A percentile compares a stretch with the other conserved stretches of the same genome.
Conservation (phyloP, 1,140 invertebrate genomes). For the Cydia amplana region DNA sequence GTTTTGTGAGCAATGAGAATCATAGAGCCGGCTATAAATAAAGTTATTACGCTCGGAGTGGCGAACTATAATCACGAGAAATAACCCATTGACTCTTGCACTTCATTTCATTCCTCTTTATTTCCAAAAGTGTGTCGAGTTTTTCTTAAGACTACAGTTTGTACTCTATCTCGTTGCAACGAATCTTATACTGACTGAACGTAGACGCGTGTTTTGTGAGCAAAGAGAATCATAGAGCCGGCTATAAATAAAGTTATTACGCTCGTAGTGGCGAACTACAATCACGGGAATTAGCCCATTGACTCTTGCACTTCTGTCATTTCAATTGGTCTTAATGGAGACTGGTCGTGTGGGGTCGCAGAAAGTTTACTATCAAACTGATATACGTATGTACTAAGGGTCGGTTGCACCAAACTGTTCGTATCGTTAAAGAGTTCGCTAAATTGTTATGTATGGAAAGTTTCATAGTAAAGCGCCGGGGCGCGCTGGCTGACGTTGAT, state of each 20-base stretch:
- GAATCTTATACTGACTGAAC: no score
- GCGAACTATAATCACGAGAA: background rate
- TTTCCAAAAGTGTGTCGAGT: background rate
- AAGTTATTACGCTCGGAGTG: background rate
- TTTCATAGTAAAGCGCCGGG: no score
- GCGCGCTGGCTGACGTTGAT: no score
- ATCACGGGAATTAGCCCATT: background rate
- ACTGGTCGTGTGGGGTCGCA: background rate
- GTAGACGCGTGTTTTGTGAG: no score
- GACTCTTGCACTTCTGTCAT: conserved; percentile 16
- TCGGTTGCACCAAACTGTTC: no score
- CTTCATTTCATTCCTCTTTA: no score
- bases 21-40: background rate
- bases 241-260: conserved; percentile 8
- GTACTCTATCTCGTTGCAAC: no score
- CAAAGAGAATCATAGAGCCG: background rate
- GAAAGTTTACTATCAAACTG: background rate
- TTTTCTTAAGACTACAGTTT: no score
- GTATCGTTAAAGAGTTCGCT: no score
- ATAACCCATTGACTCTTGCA: conserved; percentile 8
- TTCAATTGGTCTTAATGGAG: conserved; percentile 6
- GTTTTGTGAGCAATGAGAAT: background rate
- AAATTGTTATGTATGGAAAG: no score
- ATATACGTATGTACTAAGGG: background rate
- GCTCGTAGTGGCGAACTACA: background rate